These are phyloP conservation scores for Sphaeridia pumilis DNA, from an alignment of 2,888 invertebrate genomes.

Conservation along the genomic window DNA sequence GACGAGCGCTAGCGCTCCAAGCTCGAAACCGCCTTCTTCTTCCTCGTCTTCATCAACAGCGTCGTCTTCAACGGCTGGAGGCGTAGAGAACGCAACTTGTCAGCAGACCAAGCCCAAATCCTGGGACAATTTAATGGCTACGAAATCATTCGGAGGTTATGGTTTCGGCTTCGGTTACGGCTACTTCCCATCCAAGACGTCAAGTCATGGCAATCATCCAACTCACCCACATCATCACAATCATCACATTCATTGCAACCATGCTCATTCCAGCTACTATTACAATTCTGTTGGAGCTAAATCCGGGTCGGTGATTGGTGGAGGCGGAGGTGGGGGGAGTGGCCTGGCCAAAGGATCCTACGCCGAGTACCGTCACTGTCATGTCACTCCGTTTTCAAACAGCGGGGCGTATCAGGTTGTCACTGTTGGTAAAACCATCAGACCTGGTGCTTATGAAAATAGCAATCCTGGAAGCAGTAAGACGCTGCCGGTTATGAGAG, in stretches of 20 bases:
- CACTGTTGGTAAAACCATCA: conserved; percentile 5
- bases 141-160: conserved; percentile 73
- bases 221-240: conserved; percentile 33
- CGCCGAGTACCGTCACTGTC: conserved; percentile 10
- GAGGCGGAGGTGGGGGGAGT: neutral
- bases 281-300: conserved; percentile 13
- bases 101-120: conserved; percentile 59
- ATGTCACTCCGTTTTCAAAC: neutral
- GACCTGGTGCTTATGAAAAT: conserved; percentile 3
- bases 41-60: neutral
- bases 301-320: neutral
- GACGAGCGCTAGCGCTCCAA: neutral
- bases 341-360: neutral
- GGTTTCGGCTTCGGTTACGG: conserved; percentile 72
- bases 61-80: conserved; percentile 1
- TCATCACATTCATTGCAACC: conserved; percentile 27
- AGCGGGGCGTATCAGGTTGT: conserved; percentile 6
- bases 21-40: neutral
- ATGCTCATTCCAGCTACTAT: conserved; percentile 30
- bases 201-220: neutral
- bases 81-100: neutral
- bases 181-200: conserved; percentile 22
- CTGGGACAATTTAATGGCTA: conserved; percentile 71
- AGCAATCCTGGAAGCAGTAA: conserved; percentile 17
- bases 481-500: conserved; percentile 24